Evolutionary conservation across 2,888 invertebrate species (phyloP).

Genomic region (Tenthredo amoena): DNA sequence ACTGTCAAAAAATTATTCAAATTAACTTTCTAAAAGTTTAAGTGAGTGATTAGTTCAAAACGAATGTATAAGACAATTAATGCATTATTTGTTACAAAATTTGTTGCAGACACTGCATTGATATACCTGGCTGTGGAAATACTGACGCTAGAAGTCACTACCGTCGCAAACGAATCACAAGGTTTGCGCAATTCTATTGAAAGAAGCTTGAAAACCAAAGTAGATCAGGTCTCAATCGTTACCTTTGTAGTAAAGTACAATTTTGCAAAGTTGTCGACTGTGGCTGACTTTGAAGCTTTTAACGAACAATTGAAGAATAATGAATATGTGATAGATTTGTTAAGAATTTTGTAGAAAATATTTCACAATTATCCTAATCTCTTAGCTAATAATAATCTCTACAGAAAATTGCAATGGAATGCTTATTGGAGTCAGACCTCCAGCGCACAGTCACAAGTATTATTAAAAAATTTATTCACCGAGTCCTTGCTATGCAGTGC

Average conservation of each 20-base stretch:
- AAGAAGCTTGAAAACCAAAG: not conserved
- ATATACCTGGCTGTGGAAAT: not conserved
- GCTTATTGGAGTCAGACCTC: not conserved
- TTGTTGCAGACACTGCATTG: slow-evolving; percentile 24
- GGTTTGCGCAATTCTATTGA: not conserved
- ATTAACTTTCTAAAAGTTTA: not conserved
- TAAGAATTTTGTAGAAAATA: not conserved
- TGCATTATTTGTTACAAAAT: not conserved
- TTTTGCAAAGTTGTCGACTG: not conserved
- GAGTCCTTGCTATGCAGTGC: slow-evolving; percentile 20
- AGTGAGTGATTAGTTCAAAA: not conserved
- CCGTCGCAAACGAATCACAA: not conserved
- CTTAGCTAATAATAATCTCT: not conserved
- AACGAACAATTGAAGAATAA: not conserved
- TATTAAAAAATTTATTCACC: not conserved
- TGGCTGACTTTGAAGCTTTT: not conserved
- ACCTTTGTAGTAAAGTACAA: not conserved
- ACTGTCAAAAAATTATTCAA: not conserved
- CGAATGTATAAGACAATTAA: not conserved
- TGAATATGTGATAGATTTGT: slow-evolving; percentile 6
- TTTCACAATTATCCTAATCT: not conserved
- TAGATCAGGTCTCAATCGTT: slow-evolving; percentile 8
- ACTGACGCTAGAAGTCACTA: not conserved
- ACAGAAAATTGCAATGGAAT: slow-evolving; percentile 14
- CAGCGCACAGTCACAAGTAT: not conserved